Percentiles rank a stretch among this genome's conserved stretches.
These are phyloP conservation scores for Hippocampus comes DNA, from an alignment of 2,113 vertebrate genomes.

Conservation along the genomic window DNA sequence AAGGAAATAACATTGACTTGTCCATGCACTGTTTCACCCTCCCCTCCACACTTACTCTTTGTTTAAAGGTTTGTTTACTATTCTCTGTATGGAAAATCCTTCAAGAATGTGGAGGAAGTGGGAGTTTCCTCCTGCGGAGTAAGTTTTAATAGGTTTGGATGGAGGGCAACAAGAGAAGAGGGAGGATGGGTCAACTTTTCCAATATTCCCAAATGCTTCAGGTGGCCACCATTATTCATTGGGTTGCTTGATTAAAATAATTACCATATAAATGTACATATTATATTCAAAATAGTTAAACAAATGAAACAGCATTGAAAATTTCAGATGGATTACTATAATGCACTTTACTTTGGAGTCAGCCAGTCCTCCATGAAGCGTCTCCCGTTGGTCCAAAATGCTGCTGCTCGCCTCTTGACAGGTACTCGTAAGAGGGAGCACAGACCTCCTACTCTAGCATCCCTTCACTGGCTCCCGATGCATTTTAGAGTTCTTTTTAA, in stretches of 20 bases:
- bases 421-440: too few species aligned
- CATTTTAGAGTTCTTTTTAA: too few species aligned
- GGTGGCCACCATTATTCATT: conserved; percentile 35
- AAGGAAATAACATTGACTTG: conserved; percentile 70
- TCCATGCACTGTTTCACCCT: conserved; percentile 10
- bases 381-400: too few species aligned
- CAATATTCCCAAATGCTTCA: conserved; percentile 53
- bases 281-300: neutral
- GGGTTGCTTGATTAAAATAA: conserved; percentile 47
- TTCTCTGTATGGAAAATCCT: conserved; percentile 71
- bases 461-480: too few species aligned
- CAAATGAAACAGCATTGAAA: too few species aligned
- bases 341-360: too few species aligned
- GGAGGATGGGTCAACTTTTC: conserved; percentile 25
- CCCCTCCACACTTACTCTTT: conserved; percentile 32
- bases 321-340: too few species aligned
- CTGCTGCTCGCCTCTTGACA: too few species aligned
- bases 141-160: conserved; percentile 51
- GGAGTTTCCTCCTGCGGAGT: conserved; percentile 60
- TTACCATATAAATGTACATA: neutral
- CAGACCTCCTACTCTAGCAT: too few species aligned
- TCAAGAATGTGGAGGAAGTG: conserved; percentile 72
- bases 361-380: too few species aligned
- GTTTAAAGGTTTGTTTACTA: conserved; percentile 74
- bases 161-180: conserved; percentile 32